A percentile compares a stretch with the other conserved stretches of the same genome.
phyloP scores from a whole-genome alignment of 2,888 invertebrate species.

The Platynereis dumerilii region DNA sequence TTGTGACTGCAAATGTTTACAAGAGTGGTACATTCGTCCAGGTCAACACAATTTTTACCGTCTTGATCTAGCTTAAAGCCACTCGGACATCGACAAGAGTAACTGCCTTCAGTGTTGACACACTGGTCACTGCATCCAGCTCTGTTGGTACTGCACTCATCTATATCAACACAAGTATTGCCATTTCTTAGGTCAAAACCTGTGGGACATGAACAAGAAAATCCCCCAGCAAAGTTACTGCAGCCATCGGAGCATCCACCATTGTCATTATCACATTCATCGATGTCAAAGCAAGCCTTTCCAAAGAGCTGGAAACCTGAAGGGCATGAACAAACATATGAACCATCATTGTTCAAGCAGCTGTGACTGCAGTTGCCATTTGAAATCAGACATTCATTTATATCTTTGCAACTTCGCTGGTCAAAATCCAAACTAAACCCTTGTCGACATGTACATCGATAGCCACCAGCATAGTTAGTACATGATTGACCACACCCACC shows the following conservation, averaged over 20 bases:
- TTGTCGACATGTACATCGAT: no score
- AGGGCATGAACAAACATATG: not conserved
- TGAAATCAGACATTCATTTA: not conserved
- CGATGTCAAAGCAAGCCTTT: not conserved
- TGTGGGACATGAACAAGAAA: slow-evolving; percentile 68
- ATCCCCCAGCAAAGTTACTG: slow-evolving; percentile 74
- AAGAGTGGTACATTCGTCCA: not conserved
- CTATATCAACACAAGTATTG: not conserved
- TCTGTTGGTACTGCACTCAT: not conserved
- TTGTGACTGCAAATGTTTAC: not conserved
- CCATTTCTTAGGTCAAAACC: slow-evolving; percentile 78
- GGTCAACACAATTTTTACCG: not conserved
- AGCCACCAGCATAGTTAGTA: slow-evolving; percentile 1
- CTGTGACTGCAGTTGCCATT: slow-evolving; percentile 6
- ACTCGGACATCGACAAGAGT: not conserved
- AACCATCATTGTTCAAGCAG: not conserved
- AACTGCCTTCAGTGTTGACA: not conserved
- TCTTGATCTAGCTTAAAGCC: not conserved
- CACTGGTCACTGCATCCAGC: not conserved
- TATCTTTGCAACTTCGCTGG: not conserved
- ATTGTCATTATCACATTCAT: slow-evolving; percentile 41
- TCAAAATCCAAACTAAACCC: not conserved
- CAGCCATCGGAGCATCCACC: slow-evolving; percentile 76
- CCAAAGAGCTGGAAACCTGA: not conserved
- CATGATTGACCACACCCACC: not conserved